Conservation (phyloP, 2,888 invertebrate species). For the Silvanus unidentatus region DNA sequence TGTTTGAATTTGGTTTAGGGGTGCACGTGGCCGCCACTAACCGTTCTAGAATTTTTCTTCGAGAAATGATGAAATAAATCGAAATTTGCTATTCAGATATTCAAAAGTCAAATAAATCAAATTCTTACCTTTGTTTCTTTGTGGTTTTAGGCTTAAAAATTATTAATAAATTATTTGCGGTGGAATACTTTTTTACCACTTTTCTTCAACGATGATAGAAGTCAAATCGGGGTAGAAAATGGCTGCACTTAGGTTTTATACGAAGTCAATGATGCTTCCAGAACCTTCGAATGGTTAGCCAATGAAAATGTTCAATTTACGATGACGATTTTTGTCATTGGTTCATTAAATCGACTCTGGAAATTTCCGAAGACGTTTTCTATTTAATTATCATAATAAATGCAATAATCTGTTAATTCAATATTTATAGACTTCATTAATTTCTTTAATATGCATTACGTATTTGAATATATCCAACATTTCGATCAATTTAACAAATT, state of each 20-base stretch:
- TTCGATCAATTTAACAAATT: too few species aligned
- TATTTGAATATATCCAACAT: too few species aligned
- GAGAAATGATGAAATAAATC: constrained; percentile 10
- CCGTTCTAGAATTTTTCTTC: constrained; percentile 2
- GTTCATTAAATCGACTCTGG: constrained; percentile 7
- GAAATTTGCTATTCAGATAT: too few species aligned
- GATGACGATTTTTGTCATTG: constrained; percentile 18
- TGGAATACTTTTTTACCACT: too few species aligned
- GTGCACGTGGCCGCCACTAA: too few species aligned
- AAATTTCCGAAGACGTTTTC: too few species aligned
- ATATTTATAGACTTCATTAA: too few species aligned
- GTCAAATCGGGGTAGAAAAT: constrained; percentile 33
- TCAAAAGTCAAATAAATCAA: too few species aligned
- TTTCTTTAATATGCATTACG: too few species aligned
- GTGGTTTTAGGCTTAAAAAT: constrained; percentile 26
- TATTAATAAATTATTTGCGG: constrained; percentile 27
- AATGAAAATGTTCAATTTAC: constrained; percentile 25
- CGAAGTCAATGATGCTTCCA: constrained; percentile 35
- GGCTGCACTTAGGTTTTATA: constrained; percentile 42
- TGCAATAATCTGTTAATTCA: too few species aligned
- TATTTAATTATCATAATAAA: too few species aligned
- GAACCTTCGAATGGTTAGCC: constrained; percentile 37
- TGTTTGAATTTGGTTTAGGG: too few species aligned
- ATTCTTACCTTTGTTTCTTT: constrained; percentile 29
- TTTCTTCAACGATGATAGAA: constrained; percentile 25